Evolutionary conservation across 2,888 invertebrate genomes (phyloP).

Genomic region (Lordiphosa andalusiaca): DNA sequence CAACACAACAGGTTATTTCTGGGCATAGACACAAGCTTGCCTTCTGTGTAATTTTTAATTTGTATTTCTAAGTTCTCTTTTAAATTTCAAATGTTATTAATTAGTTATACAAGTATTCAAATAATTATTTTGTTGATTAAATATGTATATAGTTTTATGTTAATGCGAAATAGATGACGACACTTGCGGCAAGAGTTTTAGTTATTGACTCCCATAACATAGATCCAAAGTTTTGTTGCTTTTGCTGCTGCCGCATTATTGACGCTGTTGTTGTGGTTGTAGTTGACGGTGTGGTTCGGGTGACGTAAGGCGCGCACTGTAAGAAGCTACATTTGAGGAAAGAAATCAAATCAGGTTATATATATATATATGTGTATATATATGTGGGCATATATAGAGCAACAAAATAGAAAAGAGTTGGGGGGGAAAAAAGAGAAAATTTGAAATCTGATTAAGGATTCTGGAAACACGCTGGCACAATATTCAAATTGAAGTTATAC

Average conservation of each 20-base stretch:
- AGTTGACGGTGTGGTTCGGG: constrained; percentile 20
- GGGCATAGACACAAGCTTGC: constrained; percentile 68
- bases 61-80: constrained; percentile 61
- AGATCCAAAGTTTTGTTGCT: constrained; percentile 27
- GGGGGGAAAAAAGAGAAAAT: constrained; percentile 25
- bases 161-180: constrained; percentile 29
- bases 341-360: constrained; percentile 72
- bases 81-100: constrained; percentile 57
- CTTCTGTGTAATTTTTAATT: constrained; percentile 46
- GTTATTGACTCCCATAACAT: constrained; percentile 43
- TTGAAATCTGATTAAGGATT: constrained; percentile 38
- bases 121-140: constrained; percentile 51
- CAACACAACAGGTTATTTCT: background rate
- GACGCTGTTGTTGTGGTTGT: constrained; percentile 33
- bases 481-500: constrained; percentile 56
- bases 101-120: constrained; percentile 56
- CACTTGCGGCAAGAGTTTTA: constrained; percentile 45
- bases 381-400: constrained; percentile 45
- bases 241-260: constrained; percentile 27
- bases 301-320: constrained; percentile 53
- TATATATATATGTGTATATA: constrained; percentile 46
- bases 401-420: constrained; percentile 33
- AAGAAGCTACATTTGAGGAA: constrained; percentile 73
- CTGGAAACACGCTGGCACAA: constrained; percentile 31
- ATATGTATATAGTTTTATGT: constrained; percentile 37